Evolutionary conservation across 1,140 invertebrate species (phyloP).

Genomic region (Euborellia annulipes): DNA sequence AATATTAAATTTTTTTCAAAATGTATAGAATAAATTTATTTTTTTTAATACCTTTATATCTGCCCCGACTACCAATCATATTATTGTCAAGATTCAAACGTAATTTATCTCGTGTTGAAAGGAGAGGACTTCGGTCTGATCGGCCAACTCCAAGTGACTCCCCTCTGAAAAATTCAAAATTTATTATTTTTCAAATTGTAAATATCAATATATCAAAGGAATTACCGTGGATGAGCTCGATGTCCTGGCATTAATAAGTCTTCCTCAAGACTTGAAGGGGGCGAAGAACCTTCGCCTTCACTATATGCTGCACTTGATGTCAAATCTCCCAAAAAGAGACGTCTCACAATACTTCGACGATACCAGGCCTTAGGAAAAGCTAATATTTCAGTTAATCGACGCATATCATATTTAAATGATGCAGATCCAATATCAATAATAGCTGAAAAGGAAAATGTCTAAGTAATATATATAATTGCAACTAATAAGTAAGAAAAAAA

Average conservation of each 20-base stretch:
- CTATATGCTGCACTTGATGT: constrained; percentile 36
- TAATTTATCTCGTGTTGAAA: constrained; percentile 34
- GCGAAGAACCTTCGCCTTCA: constrained; percentile 28
- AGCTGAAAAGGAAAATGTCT: constrained; percentile 35
- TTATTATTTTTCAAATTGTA: too few species aligned
- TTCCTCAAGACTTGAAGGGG: constrained; percentile 22
- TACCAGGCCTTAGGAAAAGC: constrained; percentile 99
- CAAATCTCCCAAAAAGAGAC: constrained; percentile 85
- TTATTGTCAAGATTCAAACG: constrained; percentile 35
- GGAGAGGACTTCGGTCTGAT: constrained; percentile 29
- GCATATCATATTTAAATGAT: constrained; percentile 97
- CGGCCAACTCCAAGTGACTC: too few species aligned
- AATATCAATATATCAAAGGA: too few species aligned
- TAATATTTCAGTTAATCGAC: constrained; percentile 89
- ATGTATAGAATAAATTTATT: too few species aligned
- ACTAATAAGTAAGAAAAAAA: neutral
- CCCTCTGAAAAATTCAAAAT: too few species aligned
- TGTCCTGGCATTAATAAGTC: neutral
- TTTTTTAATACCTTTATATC: constrained; percentile 29
- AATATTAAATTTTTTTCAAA: too few species aligned
- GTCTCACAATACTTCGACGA: constrained; percentile 73
- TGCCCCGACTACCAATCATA: constrained; percentile 25
- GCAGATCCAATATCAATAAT: constrained; percentile 95
- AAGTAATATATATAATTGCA: constrained; percentile 1
- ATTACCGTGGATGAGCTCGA: too few species aligned